Conservation (phyloP, 2,113 vertebrate species). For the Tenebrosternarchus preto region DNA sequence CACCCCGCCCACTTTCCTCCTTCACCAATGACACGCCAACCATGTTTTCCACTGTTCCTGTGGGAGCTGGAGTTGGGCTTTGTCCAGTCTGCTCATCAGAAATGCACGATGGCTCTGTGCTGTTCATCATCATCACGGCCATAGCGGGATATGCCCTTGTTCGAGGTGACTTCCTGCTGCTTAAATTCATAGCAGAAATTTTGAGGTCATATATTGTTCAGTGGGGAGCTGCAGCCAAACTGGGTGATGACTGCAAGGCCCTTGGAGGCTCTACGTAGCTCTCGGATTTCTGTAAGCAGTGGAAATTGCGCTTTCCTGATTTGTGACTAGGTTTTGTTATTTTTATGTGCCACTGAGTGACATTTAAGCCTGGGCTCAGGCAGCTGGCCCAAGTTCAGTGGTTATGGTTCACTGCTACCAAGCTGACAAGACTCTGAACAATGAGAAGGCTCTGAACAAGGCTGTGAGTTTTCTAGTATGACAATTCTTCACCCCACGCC, state of each 20-base stretch:
- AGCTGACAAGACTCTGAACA: background rate
- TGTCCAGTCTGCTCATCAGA: constrained; percentile 51
- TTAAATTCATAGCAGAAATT: constrained; percentile 41
- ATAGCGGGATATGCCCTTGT: constrained; percentile 61
- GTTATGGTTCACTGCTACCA: background rate
- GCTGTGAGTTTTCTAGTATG: too few species aligned
- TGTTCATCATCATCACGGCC: constrained; percentile 62
- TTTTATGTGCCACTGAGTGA: constrained; percentile 1
- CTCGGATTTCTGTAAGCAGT: background rate
- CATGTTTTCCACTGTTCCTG: constrained; percentile 6
- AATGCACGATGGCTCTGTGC: constrained; percentile 50
- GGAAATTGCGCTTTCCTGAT: constrained; percentile 6
- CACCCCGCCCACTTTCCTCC: constrained; percentile 11
- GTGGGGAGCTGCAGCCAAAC: background rate
- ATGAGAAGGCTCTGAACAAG: too few species aligned
- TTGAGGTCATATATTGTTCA: constrained; percentile 16
- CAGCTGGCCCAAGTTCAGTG: constrained; percentile 6
- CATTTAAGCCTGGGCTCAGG: background rate
- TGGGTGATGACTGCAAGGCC: background rate
- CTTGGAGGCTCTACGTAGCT: background rate
- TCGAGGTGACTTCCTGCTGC: constrained; percentile 42
- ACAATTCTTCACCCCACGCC: too few species aligned
- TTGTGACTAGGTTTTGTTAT: constrained; percentile 19
- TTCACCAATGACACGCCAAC: constrained; percentile 33
- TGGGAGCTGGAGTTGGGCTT: background rate